Conservation (phyloP, 2,797 vertebrate genomes). For the Australoheros facetus region DNA sequence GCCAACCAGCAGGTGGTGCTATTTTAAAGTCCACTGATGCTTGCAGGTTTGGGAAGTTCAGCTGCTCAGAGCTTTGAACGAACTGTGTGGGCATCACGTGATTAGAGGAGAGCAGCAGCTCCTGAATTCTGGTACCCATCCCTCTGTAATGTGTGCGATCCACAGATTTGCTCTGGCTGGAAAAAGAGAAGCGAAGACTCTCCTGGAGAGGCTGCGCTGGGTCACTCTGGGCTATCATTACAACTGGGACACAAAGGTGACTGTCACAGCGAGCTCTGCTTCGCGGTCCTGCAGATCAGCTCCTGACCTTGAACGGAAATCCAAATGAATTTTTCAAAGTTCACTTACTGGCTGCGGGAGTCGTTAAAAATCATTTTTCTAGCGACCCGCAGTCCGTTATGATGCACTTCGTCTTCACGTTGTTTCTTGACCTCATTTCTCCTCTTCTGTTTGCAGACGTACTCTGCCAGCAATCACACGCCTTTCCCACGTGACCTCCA, state of each 20-base stretch:
- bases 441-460: slow-evolving; percentile 78
- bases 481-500: slow-evolving; percentile 91
- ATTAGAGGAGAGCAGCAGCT: too few species aligned
- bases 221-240: slow-evolving; percentile 98
- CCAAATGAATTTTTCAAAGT: neutral
- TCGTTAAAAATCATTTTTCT: neutral
- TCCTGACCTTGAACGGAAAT: too few species aligned
- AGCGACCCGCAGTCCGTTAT: rapidly evolving
- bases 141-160: neutral
- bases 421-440: rapidly evolving
- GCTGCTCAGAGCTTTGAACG: neutral
- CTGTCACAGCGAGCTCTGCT: neutral
- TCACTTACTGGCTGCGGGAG: too few species aligned
- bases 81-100: neutral
- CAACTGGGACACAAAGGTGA: slow-evolving; percentile 96
- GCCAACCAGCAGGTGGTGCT: neutral
- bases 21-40: neutral
- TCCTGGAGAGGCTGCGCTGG: slow-evolving; percentile 94
- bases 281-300: too few species aligned
- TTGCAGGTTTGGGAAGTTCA: rapidly evolving
- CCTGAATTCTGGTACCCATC: too few species aligned
- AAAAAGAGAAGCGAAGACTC: slow-evolving; percentile 81
- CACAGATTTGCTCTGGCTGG: slow-evolving; percentile 76
- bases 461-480: slow-evolving; percentile 86
- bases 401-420: neutral